Conservation (phyloP, 2,888 invertebrate genomes). For the Frankliniella fusca region DNA sequence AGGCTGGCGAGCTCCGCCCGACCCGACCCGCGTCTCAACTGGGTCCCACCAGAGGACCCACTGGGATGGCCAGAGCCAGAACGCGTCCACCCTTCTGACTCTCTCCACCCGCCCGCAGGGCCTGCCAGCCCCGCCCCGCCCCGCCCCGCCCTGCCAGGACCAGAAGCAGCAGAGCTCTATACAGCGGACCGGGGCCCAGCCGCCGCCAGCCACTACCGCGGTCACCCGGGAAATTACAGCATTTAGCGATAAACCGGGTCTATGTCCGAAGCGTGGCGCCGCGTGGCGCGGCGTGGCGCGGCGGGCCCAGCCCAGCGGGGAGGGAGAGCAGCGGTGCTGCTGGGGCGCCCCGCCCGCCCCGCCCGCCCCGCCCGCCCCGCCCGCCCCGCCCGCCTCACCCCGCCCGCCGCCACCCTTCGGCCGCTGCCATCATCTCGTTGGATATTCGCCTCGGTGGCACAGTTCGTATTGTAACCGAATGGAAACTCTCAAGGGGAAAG, state of each 20-base stretch:
- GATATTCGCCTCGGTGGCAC: too few relatives aligned
- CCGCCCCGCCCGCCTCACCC: too few relatives aligned
- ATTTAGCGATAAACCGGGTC: slow-evolving; percentile 26
- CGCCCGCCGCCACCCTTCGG: too few relatives aligned
- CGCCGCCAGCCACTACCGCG: not conserved
- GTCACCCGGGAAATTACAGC: slow-evolving; percentile 24
- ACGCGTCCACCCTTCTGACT: not conserved
- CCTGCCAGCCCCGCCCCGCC: not conserved
- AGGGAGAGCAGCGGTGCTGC: not conserved
- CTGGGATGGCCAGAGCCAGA: not conserved
- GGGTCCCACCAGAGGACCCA: not conserved
- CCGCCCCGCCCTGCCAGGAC: not conserved
- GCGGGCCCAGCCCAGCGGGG: not conserved
- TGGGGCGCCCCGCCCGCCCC: too few relatives aligned
- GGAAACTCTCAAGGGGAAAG: too few relatives aligned
- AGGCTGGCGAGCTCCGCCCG: too few relatives aligned
- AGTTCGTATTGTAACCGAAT: too few relatives aligned
- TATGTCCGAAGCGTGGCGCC: not conserved
- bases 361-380: too few relatives aligned
- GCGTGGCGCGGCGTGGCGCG: not conserved
- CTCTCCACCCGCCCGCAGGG: not conserved
- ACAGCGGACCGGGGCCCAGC: not conserved
- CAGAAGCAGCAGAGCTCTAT: not conserved
- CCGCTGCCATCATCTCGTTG: too few relatives aligned
- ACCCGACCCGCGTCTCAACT: not conserved